Evolutionary conservation across 1,140 invertebrate genomes (phyloP), one percentile per base, ranked within the genome.

Genomic region (Himalopsyche phryganea): DNA sequence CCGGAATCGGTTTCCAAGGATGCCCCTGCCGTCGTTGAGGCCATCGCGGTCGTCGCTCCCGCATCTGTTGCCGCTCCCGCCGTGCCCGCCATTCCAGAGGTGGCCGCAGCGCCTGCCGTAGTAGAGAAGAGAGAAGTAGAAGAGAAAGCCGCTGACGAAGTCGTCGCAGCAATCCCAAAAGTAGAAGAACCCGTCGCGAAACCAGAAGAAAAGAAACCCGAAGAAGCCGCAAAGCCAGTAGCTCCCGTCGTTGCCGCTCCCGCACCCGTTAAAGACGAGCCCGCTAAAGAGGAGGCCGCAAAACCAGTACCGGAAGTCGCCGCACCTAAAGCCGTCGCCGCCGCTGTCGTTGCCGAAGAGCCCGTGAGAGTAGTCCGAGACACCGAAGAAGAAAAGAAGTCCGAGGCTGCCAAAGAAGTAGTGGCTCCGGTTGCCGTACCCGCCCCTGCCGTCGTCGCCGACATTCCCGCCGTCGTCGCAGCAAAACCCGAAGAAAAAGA

Each of bases 281-380:
- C 51, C n/a, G 19, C 19, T 17, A 54, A 45, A 13, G 42, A 18
- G 20, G 42, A 32, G 10, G 52, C 17, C 2, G 33, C 14, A 17
- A 40, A 42, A 5, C 36, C 36, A 2, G 41, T 19, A 35, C 28
- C 47, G 4, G 59, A 56, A 44, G 40, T n/a, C 14, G 45, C 19
- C 33, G 15, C 35, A 15, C 28, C 38, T 0, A 52, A 54, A 38
- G 28, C 53, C 10, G 53, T 48, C 13, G 19, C 38, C 7, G 49
- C 60, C n/a, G 45, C 17, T 23, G 28, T 35, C 5, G 47, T 41
- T 7, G 36, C 49, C 6, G 61, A 52, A 52, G 53, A 59, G 11
- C 52, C 57, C 35, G 58, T 57, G 6, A 40, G 61, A 57, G 53
- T 63, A 20, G 57, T 57, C 0, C 46, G 61, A 52, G 58, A 53